These are phyloP conservation scores for Cydia pomonella DNA, from an alignment of 1,140 invertebrate genomes.

Conservation along the genomic window DNA sequence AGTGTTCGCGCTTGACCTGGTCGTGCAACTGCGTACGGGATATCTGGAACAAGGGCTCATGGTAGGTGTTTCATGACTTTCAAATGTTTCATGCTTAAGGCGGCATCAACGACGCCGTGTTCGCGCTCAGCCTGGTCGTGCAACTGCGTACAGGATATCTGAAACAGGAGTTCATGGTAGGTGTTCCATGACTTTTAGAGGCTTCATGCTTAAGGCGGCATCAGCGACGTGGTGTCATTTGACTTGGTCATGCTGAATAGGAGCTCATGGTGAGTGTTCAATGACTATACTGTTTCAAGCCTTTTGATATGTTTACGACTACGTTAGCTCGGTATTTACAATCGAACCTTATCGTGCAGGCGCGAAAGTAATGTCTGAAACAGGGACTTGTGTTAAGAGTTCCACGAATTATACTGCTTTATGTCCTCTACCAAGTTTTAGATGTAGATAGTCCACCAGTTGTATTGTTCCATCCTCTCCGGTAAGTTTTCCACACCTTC, in stretches of 20 bases:
- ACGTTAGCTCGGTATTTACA: constrained; percentile 93
- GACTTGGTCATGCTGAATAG: constrained; percentile 96
- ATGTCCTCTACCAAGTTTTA: too few species aligned
- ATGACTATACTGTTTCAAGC: constrained; percentile 85
- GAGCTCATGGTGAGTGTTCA: constrained; percentile 90
- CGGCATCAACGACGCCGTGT: neutral
- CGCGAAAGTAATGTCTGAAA: constrained; percentile 97
- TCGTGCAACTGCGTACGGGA: constrained; percentile 96
- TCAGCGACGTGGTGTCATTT: constrained; percentile 92
- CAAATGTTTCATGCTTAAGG: neutral
- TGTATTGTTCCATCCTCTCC: too few species aligned
- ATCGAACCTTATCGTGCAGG: constrained; percentile 93
- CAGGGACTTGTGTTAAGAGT: constrained; percentile 91
- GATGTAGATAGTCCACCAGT: too few species aligned
- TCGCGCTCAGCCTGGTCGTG: constrained; percentile 69
- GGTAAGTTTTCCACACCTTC: too few species aligned
- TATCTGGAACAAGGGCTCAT: constrained; percentile 97
- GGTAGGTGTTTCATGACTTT: constrained; percentile 74
- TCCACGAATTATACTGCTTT: neutral
- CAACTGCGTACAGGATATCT: constrained; percentile 10
- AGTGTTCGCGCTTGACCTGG: constrained; percentile 93
- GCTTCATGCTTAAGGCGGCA: constrained; percentile 84
- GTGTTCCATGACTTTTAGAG: constrained; percentile 88
- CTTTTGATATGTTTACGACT: constrained; percentile 83
- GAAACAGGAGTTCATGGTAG: constrained; percentile 30